A percentile compares a stretch with the other conserved stretches of the same genome.
Conservation (phyloP, 2,888 invertebrate genomes). For the Penaeus monodon region DNA sequence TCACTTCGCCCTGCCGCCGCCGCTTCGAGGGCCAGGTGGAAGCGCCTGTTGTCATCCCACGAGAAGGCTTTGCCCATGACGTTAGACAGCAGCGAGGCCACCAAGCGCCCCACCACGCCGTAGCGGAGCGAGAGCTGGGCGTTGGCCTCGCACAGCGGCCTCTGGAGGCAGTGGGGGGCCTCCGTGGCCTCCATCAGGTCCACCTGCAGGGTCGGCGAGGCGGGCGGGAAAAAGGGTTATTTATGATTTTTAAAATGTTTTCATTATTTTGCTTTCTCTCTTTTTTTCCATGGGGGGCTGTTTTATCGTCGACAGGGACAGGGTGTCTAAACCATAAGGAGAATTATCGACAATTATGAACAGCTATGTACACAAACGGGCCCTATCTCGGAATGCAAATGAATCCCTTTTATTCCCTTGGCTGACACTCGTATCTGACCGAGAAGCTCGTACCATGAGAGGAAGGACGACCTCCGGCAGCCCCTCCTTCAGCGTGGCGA, state of each 20-base stretch:
- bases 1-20: slow-evolving; percentile 26
- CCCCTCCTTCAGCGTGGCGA: slow-evolving; percentile 50
- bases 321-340: no score
- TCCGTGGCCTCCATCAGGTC: slow-evolving; percentile 52
- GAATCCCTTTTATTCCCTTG: no score
- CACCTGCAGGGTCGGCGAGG: slow-evolving; percentile 14
- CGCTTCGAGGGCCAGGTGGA: slow-evolving; percentile 40
- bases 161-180: slow-evolving; percentile 41
- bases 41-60: slow-evolving; percentile 34
- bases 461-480: slow-evolving; percentile 60
- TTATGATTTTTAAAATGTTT: no score
- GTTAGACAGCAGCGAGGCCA: slow-evolving; percentile 58
- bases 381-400: no score
- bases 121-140: slow-evolving; percentile 17
- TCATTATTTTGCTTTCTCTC: no score
- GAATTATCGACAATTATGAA: no score
- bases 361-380: no score
- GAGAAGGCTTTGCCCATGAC: slow-evolving; percentile 59
- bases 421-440: no score
- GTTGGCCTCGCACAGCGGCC: slow-evolving; percentile 61
- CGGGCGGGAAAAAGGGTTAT: no score
- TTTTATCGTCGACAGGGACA: no score
- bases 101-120: slow-evolving; percentile 53
- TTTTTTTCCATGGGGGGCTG: no score
- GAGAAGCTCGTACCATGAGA: slow-evolving; percentile 45